These are phyloP conservation scores for Halichondria panicea DNA, from an alignment of 37 sponge, comb jelly and placozoan species.

Conservation along the genomic window DNA sequence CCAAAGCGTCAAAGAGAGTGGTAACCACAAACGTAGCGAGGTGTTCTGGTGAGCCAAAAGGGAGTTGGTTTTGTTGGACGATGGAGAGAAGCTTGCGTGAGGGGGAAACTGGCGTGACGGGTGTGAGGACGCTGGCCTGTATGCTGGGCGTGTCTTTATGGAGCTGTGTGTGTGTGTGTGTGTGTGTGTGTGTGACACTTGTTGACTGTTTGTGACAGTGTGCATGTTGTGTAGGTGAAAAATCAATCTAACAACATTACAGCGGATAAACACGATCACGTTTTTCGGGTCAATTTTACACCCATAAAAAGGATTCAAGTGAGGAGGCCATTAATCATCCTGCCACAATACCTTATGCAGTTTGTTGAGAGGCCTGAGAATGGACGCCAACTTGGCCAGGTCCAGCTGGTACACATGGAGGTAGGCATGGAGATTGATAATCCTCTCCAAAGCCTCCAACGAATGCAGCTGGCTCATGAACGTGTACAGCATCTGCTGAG, in stretches of 20 bases:
- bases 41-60: slow-evolving; percentile 31
- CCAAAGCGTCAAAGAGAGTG: slow-evolving; percentile 50
- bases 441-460: not conserved
- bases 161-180: not conserved
- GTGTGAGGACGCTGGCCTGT: not conserved
- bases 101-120: slow-evolving; percentile 7
- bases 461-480: slow-evolving; percentile 33
- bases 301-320: too few relatives aligned
- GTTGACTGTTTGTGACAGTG: too few relatives aligned
- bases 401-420: slow-evolving; percentile 50
- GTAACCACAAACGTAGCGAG: slow-evolving; percentile 42
- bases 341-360: slow-evolving; percentile 28
- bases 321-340: too few relatives aligned
- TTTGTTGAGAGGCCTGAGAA: slow-evolving; percentile 60
- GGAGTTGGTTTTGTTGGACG: slow-evolving; percentile 14
- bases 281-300: too few relatives aligned
- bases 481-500: slow-evolving; percentile 27
- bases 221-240: too few relatives aligned
- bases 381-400: slow-evolving; percentile 51
- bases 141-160: not conserved
- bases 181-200: too few relatives aligned
- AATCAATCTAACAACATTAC: too few relatives aligned
- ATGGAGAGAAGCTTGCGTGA: slow-evolving; percentile 13
- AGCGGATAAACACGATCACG: too few relatives aligned
- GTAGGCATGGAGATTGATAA: slow-evolving; percentile 46